Conservation (phyloP, 2,888 invertebrate species). For the Trisateles emortualis region DNA sequence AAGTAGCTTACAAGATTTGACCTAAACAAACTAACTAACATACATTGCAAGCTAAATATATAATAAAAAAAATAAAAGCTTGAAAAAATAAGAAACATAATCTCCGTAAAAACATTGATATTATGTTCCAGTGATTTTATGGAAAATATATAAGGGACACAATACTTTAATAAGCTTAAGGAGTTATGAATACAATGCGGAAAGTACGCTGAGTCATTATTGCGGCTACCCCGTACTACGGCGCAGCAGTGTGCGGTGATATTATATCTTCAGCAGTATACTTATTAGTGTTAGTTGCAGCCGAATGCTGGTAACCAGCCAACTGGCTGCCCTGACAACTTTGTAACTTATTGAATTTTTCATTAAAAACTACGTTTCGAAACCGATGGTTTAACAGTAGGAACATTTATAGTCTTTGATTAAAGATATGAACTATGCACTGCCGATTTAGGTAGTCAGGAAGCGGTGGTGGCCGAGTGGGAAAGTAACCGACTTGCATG, state of each 20-base stretch:
- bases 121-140: no score
- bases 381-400: neutral
- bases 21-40: no score
- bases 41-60: no score
- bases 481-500: no score
- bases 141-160: no score
- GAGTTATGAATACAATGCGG: neutral
- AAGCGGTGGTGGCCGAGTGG: no score
- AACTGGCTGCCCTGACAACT: constrained; percentile 25
- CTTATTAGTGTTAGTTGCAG: constrained; percentile 31
- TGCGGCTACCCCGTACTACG: neutral
- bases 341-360: constrained; percentile 19
- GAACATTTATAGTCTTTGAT: neutral
- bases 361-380: constrained; percentile 7
- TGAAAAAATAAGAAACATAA: no score
- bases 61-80: no score
- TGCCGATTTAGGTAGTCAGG: no score
- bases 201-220: neutral
- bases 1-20: no score
- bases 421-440: neutral
- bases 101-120: no score
- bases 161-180: neutral
- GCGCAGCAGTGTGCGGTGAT: neutral
- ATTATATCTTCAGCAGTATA: constrained; percentile 13
- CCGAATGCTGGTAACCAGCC: constrained; percentile 40